A percentile compares a stretch with the other conserved stretches of the same genome.
phyloP scores from a whole-genome alignment of 2,797 vertebrate genomes.

The Galago senegalensis region DNA sequence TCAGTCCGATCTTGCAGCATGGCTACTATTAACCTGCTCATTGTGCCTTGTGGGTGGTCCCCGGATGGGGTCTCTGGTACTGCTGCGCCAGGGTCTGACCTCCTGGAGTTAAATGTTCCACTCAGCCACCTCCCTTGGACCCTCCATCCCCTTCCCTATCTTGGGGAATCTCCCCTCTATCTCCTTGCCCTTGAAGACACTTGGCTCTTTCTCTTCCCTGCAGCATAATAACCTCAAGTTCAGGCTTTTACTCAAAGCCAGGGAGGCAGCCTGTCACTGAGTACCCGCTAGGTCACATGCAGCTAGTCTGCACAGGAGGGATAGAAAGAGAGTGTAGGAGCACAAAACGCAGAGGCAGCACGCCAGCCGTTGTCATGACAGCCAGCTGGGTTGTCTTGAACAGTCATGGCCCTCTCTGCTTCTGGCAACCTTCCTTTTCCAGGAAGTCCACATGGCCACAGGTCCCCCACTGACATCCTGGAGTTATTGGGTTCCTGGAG shows the following conservation, averaged over 20 bases:
- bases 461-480: neutral
- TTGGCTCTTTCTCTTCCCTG: neutral
- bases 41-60: neutral
- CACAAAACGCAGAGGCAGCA: neutral
- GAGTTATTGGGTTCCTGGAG: neutral
- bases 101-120: neutral
- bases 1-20: neutral
- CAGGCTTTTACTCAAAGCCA: neutral
- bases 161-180: neutral
- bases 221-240: neutral
- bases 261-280: neutral
- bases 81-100: neutral
- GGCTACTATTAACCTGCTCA: neutral
- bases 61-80: neutral
- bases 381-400: neutral
- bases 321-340: neutral
- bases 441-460: neutral
- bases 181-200: neutral
- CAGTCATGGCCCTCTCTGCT: neutral
- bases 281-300: neutral
- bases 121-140: neutral
- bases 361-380: fast-evolving
- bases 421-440: neutral
- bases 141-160: too few species aligned
- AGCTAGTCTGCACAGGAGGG: neutral